Percentiles rank a stretch among this genome's conserved stretches.
Conservation (phyloP, 2,888 invertebrate species). For the Epirrhoe alternata region DNA sequence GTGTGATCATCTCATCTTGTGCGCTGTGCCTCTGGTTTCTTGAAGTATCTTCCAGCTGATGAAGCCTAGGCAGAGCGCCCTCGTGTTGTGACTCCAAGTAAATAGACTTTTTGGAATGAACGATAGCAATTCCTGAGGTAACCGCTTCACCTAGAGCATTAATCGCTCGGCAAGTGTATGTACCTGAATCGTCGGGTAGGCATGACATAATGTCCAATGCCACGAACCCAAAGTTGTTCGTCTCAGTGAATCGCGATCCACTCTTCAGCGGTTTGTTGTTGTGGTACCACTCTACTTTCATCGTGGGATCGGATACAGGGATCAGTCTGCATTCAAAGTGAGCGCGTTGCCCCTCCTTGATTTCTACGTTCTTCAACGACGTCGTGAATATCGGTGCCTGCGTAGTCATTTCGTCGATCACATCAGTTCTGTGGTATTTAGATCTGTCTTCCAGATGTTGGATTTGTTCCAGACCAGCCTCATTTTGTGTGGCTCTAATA, state of each 20-base stretch:
- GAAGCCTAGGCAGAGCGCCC: constrained; percentile 91
- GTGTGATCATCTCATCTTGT: constrained; percentile 92
- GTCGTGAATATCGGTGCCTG: constrained; percentile 97
- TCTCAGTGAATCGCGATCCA: constrained; percentile 97
- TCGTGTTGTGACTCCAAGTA: constrained; percentile 95
- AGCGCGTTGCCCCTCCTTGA: constrained; percentile 97
- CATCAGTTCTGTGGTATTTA: constrained; percentile 90
- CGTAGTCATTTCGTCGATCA: constrained; percentile 92
- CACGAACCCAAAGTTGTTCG: constrained; percentile 98
- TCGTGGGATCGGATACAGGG: constrained; percentile 96
- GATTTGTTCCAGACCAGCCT: constrained; percentile 94
- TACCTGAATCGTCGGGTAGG: constrained; percentile 98
- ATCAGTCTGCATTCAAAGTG: constrained; percentile 97
- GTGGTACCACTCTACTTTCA: constrained; percentile 98
- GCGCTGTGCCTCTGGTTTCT: constrained; percentile 89
- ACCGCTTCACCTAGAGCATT: constrained; percentile 97
- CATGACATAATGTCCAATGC: constrained; percentile 98
- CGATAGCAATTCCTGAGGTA: constrained; percentile 94
- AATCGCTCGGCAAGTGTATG: constrained; percentile 96
- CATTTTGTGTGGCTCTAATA: constrained; percentile 93
- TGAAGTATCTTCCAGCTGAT: constrained; percentile 92
- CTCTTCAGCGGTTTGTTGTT: constrained; percentile 95
- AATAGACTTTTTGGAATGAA: constrained; percentile 94
- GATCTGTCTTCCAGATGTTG: constrained; percentile 94
- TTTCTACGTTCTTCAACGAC: constrained; percentile 95